Conservation (phyloP, 2,797 vertebrate species). For the Amblyopsis hoosieri region DNA sequence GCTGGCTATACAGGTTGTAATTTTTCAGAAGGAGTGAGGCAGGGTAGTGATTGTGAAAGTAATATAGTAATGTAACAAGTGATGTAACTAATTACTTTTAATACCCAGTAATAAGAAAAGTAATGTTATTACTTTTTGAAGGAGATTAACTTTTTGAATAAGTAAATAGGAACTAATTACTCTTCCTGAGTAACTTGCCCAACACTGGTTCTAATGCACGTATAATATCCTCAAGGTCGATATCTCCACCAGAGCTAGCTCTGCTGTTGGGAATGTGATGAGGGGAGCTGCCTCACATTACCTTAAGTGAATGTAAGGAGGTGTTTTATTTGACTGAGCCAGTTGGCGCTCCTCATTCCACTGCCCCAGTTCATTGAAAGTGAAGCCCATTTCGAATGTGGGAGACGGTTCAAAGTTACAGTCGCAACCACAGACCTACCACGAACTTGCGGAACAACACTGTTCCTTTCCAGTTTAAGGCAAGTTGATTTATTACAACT, state of each 20-base stretch:
- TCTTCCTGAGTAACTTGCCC: no score
- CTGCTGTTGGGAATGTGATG: slow-evolving; percentile 37
- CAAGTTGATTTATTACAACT: slow-evolving; percentile 29
- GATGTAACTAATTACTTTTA: no score
- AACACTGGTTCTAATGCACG: no score
- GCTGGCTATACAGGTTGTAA: no score
- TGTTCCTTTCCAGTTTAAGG: no score
- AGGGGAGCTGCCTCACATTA: slow-evolving; percentile 43
- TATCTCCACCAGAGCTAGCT: slow-evolving; percentile 17
- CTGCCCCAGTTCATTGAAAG: slow-evolving; percentile 14
- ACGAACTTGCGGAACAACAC: slow-evolving; percentile 13
- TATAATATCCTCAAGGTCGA: not conserved
- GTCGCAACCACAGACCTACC: slow-evolving; percentile 6
- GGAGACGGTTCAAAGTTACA: slow-evolving; percentile 15
- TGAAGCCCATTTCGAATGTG: slow-evolving; percentile 15
- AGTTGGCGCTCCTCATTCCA: slow-evolving; percentile 19
- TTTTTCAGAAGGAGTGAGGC: no score
- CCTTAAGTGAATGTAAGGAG: slow-evolving; percentile 35
- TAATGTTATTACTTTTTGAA: no score
- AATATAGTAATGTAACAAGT: no score
- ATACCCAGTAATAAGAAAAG: no score
- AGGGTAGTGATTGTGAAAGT: no score
- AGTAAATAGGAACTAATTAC: no score
- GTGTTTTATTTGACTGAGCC: slow-evolving; percentile 33
- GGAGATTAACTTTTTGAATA: no score